A percentile compares a stretch with the other conserved stretches of the same genome.
These are phyloP conservation scores for Noctua pronuba DNA, from an alignment of 2,888 invertebrate species.

Conservation along the genomic window DNA sequence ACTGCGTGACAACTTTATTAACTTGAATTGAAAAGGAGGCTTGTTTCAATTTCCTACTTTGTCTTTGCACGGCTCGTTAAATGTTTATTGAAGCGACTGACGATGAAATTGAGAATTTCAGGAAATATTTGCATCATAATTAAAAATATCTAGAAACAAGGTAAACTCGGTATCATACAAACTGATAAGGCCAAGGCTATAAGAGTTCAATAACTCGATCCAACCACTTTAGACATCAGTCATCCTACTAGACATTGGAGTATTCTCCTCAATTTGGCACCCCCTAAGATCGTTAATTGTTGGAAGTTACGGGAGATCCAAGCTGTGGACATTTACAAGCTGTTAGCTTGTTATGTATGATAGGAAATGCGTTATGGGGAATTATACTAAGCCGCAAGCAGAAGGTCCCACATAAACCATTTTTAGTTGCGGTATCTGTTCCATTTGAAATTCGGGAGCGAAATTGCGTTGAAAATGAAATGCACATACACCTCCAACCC, in stretches of 20 bases:
- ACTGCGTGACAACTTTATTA: conserved; percentile 52
- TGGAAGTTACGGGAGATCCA: conserved; percentile 34
- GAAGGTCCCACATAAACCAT: conserved; percentile 21
- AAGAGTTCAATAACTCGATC: conserved; percentile 5
- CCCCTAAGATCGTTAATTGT: conserved; percentile 26
- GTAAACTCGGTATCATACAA: conserved; percentile 5
- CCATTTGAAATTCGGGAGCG: conserved; percentile 14
- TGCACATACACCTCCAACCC: conserved; percentile 38
- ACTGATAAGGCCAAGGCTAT: conserved; percentile 1
- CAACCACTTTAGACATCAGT: conserved; percentile 9
- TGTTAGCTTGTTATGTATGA: conserved; percentile 42
- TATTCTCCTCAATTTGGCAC: conserved; percentile 43
- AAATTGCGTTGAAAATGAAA: conserved; percentile 48
- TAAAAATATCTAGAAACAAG: conserved; percentile 1
- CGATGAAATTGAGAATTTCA: not conserved
- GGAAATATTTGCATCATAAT: conserved; percentile 4
- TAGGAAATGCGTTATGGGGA: conserved; percentile 25
- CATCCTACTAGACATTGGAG: not conserved
- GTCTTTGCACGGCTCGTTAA: conserved; percentile 5
- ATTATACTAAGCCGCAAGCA: conserved; percentile 14
- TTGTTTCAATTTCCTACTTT: conserved; percentile 21
- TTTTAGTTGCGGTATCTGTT: conserved; percentile 25
- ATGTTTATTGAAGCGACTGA: not conserved
- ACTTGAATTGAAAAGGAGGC: conserved; percentile 50
- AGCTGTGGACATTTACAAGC: conserved; percentile 26